Evolutionary conservation across 2,113 vertebrate genomes (phyloP).

Genomic region (Charina bottae): DNA sequence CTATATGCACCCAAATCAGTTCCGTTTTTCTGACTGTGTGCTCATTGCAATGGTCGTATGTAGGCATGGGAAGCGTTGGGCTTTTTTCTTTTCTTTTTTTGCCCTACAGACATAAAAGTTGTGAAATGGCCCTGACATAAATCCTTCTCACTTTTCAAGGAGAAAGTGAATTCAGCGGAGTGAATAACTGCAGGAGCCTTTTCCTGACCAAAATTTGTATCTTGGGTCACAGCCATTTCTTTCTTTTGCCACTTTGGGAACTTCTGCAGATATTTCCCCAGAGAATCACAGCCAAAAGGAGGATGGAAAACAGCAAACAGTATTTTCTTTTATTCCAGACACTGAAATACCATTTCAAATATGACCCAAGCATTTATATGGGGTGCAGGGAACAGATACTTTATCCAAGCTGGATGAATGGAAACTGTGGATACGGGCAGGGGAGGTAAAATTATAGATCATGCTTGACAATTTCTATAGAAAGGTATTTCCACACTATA

Average conservation of each 20-base stretch:
- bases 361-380: neutral
- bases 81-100: neutral
- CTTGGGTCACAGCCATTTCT: neutral
- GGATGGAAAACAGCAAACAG: neutral
- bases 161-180: neutral
- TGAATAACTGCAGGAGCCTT: neutral
- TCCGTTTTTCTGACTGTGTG: neutral
- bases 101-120: neutral
- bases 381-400: neutral
- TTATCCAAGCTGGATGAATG: neutral
- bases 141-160: neutral
- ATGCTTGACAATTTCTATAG: neutral
- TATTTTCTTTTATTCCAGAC: neutral
- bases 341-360: neutral
- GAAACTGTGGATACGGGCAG: neutral
- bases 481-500: neutral
- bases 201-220: neutral
- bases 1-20: neutral
- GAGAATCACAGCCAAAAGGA: conserved; percentile 14
- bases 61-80: neutral
- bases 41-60: neutral
- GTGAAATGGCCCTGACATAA: neutral
- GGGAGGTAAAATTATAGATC: neutral
- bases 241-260: neutral
- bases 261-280: conserved; percentile 26